Evolutionary conservation across 2,113 vertebrate species (phyloP).

Genomic region (Labrus mixtus): DNA sequence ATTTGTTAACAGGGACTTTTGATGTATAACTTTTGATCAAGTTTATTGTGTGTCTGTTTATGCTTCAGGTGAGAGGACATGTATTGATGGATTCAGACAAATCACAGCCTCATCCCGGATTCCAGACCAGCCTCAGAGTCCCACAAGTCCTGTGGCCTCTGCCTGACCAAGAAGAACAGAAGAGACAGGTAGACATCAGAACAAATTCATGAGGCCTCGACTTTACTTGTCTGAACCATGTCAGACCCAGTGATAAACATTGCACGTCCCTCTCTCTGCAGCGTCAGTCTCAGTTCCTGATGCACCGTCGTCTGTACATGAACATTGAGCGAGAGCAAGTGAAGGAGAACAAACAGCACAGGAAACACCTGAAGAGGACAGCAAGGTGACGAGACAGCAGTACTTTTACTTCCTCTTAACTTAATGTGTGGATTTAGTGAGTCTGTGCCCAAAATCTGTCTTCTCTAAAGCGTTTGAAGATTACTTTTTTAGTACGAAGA

Average conservation of each 20-base stretch:
- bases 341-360: conserved; percentile 85
- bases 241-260: neutral
- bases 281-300: conserved; percentile 88
- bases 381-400: conserved; percentile 54
- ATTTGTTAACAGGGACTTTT: neutral
- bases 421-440: rapidly evolving
- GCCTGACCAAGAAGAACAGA: conserved; percentile 84
- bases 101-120: conserved; percentile 16
- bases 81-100: neutral
- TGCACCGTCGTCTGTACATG: conserved; percentile 88
- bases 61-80: conserved; percentile 75
- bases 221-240: neutral
- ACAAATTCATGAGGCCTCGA: neutral
- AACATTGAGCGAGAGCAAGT: conserved; percentile 87
- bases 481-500: neutral
- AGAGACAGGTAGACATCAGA: conserved; percentile 77
- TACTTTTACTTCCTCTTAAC: conserved; percentile 8
- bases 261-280: conserved; percentile 58
- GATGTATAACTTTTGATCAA: neutral
- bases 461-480: neutral
- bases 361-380: conserved; percentile 84
- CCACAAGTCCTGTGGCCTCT: conserved; percentile 79
- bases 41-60: neutral
- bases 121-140: conserved; percentile 29
- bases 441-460: neutral